Base-by-base conservation (phyloP, 2,797 vertebrate species). In the Sparus aurata region DNA sequence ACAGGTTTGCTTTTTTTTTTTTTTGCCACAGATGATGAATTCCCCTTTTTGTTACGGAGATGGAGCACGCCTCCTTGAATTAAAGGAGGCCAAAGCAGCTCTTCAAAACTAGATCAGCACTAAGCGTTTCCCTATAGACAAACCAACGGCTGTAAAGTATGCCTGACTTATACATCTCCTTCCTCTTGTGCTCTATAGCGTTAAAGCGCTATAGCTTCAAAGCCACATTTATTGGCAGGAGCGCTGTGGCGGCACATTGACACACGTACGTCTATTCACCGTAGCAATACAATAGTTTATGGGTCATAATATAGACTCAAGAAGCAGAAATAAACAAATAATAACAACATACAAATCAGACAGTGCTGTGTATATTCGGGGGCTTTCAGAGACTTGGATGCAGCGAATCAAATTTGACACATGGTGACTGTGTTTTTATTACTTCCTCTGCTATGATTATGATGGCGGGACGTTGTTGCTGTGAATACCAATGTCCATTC, bases 51-150 rank as follows among this genome's bases (percentile, higher is more conserved):
- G 78, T 80, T 79, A 87, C 88, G 79, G 57, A 87, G 86, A 93
- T 79, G 74, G 80, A 86, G 79, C 73, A 64, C 71, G 77, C 89
- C 79, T 80, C 82, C 84, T 85, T 87, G 78, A 89, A 92, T 91
- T 92, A 94, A 94, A 95, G 85, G 84, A 94, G 92, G 91, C 87
- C 92, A 92, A 89, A 85, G 79, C 85, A 81, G 83, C 87, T 87
- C 83, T 88, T 89, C 81, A 88, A 86, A 92, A 93, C 84, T 91
- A 87, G 89, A 93, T 93, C 83, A 91, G 82, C 85, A 49, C 79
- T 91, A 92, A 93, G 85, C 89, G 87, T 89, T 84, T 94, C 91
- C 90, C 88, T 55, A 49, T 80, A 90, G 91, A 87, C 75, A 18
- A 18, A 71, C 49, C 68, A 81, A 80, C 81, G 59, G 72, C 82